Conservation (phyloP, 2,888 invertebrate genomes). For the Belgica antarctica region DNA sequence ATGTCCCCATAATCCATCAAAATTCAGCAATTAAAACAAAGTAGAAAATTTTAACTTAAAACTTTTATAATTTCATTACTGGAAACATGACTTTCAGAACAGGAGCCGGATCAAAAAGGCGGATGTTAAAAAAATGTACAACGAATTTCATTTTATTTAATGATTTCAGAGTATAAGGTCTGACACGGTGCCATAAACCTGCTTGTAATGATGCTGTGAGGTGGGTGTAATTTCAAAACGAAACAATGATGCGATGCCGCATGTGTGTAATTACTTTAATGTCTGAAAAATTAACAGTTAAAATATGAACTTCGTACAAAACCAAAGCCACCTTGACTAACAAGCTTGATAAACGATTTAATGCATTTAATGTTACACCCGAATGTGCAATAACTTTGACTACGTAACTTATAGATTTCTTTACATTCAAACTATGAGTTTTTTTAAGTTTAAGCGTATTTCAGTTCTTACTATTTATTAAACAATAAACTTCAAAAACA, state of each 20-base stretch:
- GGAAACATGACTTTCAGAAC: background rate
- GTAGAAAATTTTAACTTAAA: background rate
- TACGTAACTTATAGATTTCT: too few species aligned
- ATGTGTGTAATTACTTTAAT: constrained; percentile 36
- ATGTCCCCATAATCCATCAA: background rate
- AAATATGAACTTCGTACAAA: constrained; percentile 26
- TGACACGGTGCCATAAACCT: background rate
- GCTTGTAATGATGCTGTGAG: constrained; percentile 9
- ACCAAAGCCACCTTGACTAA: too few species aligned
- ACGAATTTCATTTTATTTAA: background rate
- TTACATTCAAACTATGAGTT: too few species aligned
- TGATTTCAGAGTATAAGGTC: background rate
- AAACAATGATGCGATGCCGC: constrained; percentile 5
- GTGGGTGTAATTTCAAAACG: constrained; percentile 17
- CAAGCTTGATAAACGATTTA: too few species aligned
- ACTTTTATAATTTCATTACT: background rate
- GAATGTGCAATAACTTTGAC: too few species aligned
- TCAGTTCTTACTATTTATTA: too few species aligned
- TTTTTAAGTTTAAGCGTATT: too few species aligned
- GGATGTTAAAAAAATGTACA: background rate
- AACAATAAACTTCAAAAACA: too few species aligned
- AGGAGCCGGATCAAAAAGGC: background rate
- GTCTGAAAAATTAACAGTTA: constrained; percentile 33
- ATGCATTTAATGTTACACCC: too few species aligned
- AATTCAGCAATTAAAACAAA: background rate